A percentile compares a stretch with the other conserved stretches of the same genome.
phyloP scores from a whole-genome alignment of 2,888 invertebrate genomes.

The Sesamia inferens region DNA sequence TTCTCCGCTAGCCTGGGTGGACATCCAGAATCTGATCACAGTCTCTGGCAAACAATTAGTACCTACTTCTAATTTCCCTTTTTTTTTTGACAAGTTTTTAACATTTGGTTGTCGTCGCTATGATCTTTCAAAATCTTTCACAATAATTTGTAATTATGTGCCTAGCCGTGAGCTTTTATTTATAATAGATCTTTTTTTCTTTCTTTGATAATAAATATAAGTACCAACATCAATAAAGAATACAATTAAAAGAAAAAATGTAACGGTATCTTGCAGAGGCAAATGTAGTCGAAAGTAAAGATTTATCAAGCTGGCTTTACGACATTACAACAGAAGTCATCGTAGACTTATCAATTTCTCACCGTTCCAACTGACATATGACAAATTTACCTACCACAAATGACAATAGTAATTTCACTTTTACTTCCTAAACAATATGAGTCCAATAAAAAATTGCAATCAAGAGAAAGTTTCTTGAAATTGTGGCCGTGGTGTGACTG shows the following conservation, averaged over 20 bases:
- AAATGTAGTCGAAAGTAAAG: background rate
- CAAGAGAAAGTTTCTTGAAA: background rate
- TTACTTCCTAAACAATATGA: constrained; percentile 43
- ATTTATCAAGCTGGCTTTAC: background rate
- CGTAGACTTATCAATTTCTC: constrained; percentile 6
- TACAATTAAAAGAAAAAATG: too few relatives aligned
- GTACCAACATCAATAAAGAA: too few relatives aligned
- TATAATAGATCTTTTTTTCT: too few relatives aligned
- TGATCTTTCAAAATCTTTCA: background rate
- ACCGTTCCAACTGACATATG: constrained; percentile 22
- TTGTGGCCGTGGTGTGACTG: background rate
- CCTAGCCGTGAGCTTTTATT: too few relatives aligned
- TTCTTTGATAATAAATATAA: too few relatives aligned
- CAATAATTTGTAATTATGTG: background rate
- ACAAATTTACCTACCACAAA: constrained; percentile 32
- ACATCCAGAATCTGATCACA: too few relatives aligned
- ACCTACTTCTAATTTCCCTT: too few relatives aligned
- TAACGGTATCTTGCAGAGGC: too few relatives aligned
- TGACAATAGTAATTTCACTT: constrained; percentile 27
- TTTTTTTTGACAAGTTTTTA: too few relatives aligned
- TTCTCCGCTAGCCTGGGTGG: too few relatives aligned
- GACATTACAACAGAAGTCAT: constrained; percentile 4
- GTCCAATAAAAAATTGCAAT: constrained; percentile 33
- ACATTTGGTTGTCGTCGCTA: too few relatives aligned
- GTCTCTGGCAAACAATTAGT: too few relatives aligned